phyloP scores from a whole-genome alignment of 2,888 invertebrate genomes.

The Lycophotia porphyrea region DNA sequence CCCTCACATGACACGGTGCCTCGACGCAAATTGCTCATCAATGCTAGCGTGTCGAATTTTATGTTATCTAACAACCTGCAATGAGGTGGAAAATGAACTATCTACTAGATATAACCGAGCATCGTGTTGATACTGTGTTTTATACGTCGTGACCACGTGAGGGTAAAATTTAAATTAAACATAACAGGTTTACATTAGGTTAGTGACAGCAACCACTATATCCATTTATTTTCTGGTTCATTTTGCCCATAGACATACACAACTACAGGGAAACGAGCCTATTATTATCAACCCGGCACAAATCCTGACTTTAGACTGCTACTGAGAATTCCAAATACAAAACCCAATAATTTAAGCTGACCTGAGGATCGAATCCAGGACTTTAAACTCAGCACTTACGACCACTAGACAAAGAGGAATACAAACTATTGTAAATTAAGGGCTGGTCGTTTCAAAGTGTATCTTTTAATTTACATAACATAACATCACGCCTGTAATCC shows the following conservation, averaged over 20 bases:
- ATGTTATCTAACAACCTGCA: conserved; percentile 61
- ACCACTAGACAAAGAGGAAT: neutral
- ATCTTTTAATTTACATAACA: too few species aligned
- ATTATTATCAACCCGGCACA: neutral
- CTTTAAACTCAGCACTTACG: too few species aligned
- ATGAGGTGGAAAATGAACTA: conserved; percentile 51
- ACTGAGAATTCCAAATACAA: neutral
- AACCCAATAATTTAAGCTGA: neutral
- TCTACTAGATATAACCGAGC: conserved; percentile 18
- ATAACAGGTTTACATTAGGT: too few species aligned
- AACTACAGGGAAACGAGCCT: too few species aligned
- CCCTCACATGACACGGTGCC: conserved; percentile 43
- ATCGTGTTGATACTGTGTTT: conserved; percentile 37
- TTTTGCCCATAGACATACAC: too few species aligned
- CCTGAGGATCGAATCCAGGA: too few species aligned
- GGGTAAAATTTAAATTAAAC: neutral
- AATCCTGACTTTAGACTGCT: neutral
- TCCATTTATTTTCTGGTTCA: too few species aligned
- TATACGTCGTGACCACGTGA: conserved; percentile 1
- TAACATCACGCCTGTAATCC: too few species aligned
- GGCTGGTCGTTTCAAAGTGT: too few species aligned
- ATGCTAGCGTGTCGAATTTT: conserved; percentile 62
- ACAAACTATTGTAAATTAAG: too few species aligned
- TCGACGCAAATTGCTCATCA: conserved; percentile 61
- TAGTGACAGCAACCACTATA: too few species aligned